Conservation (phyloP, 2,113 vertebrate species). For the Melanerpes aurifrons region DNA sequence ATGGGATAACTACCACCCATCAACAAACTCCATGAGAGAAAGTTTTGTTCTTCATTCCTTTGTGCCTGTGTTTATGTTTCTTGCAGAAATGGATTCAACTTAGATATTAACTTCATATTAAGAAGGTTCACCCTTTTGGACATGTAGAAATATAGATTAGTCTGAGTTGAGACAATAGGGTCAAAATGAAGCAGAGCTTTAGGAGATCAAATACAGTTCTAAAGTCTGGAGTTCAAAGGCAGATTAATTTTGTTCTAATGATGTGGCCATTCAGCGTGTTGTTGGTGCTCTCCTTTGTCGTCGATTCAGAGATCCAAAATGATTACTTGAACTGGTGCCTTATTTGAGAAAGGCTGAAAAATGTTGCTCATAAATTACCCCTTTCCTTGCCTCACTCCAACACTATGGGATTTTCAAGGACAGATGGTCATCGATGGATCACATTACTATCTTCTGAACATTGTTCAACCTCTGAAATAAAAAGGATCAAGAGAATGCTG, state of each 20-base stretch:
- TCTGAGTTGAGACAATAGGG: not conserved
- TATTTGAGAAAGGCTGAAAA: not conserved
- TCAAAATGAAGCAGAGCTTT: not conserved
- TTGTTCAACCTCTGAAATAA: not conserved
- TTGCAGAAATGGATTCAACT: not conserved
- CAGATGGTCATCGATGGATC: not conserved
- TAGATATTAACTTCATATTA: not conserved
- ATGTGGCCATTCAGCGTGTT: not conserved
- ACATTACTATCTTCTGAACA: not conserved
- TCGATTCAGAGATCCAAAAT: not conserved
- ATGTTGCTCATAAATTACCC: not conserved
- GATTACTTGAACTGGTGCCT: not conserved
- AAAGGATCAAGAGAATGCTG: conserved; percentile 4
- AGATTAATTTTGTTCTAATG: not conserved
- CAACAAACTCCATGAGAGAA: not conserved
- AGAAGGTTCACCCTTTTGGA: not conserved
- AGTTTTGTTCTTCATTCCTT: not conserved
- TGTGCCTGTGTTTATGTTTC: not conserved
- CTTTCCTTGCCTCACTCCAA: not conserved
- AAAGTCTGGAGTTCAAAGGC: not conserved
- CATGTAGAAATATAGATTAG: not conserved
- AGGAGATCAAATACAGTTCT: not conserved
- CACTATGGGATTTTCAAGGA: not conserved
- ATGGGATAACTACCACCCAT: not conserved
- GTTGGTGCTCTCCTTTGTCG: not conserved